A percentile compares a stretch with the other conserved stretches of the same genome.
These are phyloP conservation scores for Hippoglossus hippoglossus DNA, from an alignment of 2,797 vertebrate species.

Conservation along the genomic window DNA sequence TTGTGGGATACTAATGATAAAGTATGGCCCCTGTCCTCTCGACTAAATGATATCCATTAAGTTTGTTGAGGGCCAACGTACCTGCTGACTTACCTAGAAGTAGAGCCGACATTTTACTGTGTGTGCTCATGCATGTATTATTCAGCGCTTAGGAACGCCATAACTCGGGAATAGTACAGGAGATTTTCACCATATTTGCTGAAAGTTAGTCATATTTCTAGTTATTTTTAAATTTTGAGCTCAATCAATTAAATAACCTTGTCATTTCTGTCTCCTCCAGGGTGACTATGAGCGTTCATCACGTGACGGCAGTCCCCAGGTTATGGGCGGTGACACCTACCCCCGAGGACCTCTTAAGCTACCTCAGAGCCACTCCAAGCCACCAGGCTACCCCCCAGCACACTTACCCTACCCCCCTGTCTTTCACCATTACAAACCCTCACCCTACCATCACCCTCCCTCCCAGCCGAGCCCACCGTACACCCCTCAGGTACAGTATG, in stretches of 20 bases:
- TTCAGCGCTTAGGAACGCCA: too few relatives aligned
- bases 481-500: slow-evolving; percentile 83
- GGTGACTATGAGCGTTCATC: slow-evolving; percentile 92
- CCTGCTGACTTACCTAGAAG: slow-evolving; percentile 13
- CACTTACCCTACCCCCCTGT: slow-evolving; percentile 91
- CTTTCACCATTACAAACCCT: slow-evolving; percentile 93
- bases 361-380: slow-evolving; percentile 95
- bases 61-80: slow-evolving; percentile 28
- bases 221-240: neutral
- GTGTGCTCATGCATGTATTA: slow-evolving; percentile 1
- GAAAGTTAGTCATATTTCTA: neutral
- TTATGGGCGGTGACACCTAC: slow-evolving; percentile 91
- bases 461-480: slow-evolving; percentile 93
- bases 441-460: slow-evolving; percentile 90
- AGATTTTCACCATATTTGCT: neutral
- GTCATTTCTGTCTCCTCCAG: slow-evolving; percentile 75
- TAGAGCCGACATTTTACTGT: slow-evolving; percentile 12
- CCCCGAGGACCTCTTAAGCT: slow-evolving; percentile 93
- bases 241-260: neutral
- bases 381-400: slow-evolving; percentile 86
- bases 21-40: slow-evolving; percentile 38
- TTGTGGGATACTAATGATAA: slow-evolving; percentile 55
- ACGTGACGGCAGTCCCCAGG: slow-evolving; percentile 90
- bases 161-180: too few relatives aligned
- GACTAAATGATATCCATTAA: slow-evolving; percentile 51